Percentiles rank a stretch among this genome's conserved stretches.
These are phyloP conservation scores for Astreopora myriophthalma DNA, from an alignment of 64 coral and sea anemone species.

Conservation along the genomic window DNA sequence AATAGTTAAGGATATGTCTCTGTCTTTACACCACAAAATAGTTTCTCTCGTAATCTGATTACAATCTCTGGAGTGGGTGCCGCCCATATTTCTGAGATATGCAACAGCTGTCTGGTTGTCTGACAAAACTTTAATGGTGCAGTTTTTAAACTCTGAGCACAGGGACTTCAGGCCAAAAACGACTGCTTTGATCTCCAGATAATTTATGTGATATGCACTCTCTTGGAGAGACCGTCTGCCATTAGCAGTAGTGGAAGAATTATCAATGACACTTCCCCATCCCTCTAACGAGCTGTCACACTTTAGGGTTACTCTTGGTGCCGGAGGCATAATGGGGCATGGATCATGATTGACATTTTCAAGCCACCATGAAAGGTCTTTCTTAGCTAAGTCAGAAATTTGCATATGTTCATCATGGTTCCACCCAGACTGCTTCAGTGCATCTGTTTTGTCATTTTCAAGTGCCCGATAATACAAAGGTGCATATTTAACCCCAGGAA, in stretches of 20 bases:
- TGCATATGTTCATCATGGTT: slow-evolving; percentile 37
- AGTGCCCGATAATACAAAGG: slow-evolving; percentile 30
- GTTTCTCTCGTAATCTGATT: slow-evolving; percentile 65
- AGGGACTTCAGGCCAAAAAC: slow-evolving; percentile 35
- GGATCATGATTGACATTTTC: slow-evolving; percentile 19
- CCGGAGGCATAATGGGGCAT: background rate
- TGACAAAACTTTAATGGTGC: slow-evolving; percentile 22
- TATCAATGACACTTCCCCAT: slow-evolving; percentile 62
- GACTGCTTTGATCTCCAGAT: slow-evolving; percentile 63
- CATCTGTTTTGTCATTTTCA: slow-evolving; percentile 57
- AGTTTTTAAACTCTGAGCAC: background rate
- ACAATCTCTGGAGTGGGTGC: slow-evolving; percentile 55
- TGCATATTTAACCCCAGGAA: slow-evolving; percentile 59
- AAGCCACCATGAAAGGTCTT: slow-evolving; percentile 53
- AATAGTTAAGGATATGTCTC: slow-evolving; percentile 45
- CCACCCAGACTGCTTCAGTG: slow-evolving; percentile 14
- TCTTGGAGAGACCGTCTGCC: slow-evolving; percentile 13
- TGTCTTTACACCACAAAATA: slow-evolving; percentile 57
- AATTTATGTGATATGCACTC: slow-evolving; percentile 43
- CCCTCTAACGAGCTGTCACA: slow-evolving; percentile 62
- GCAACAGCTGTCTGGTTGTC: slow-evolving; percentile 49
- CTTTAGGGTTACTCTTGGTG: background rate
- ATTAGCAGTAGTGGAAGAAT: background rate
- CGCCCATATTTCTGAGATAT: slow-evolving; percentile 76
- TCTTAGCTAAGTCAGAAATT: slow-evolving; percentile 45